Conservation (phyloP, 2,888 invertebrate species). For the Thelaira solivaga region DNA sequence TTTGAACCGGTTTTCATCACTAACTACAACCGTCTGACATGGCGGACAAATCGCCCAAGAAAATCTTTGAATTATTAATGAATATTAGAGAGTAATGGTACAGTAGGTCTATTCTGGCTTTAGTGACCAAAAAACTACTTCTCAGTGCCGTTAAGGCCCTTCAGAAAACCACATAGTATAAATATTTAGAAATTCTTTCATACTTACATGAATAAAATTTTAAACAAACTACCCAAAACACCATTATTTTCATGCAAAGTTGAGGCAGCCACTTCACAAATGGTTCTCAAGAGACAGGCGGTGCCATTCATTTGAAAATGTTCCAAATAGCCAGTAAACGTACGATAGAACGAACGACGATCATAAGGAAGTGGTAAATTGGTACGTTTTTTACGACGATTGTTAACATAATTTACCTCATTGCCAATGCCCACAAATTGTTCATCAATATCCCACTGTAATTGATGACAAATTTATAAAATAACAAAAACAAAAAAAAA, state of each 20-base stretch:
- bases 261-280: slow-evolving; percentile 81
- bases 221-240: slow-evolving; percentile 82
- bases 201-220: slow-evolving; percentile 84
- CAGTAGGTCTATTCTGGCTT: no score
- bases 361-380: slow-evolving; percentile 63
- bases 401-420: slow-evolving; percentile 70
- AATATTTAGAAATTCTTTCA: background rate
- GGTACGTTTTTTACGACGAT: slow-evolving; percentile 60
- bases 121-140: no score
- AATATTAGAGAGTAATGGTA: no score
- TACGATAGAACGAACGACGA: slow-evolving; percentile 71
- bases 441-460: slow-evolving; percentile 72
- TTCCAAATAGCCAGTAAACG: slow-evolving; percentile 70
- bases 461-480: background rate
- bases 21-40: no score
- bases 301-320: slow-evolving; percentile 77
- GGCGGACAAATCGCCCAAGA: no score
- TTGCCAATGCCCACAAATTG: slow-evolving; percentile 70
- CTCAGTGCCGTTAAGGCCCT: no score
- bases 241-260: slow-evolving; percentile 78
- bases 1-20: no score
- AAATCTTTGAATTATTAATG: no score
- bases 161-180: no score
- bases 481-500: no score
- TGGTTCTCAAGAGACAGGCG: slow-evolving; percentile 81